Conservation (phyloP, 2,888 invertebrate species). For the Drosophila meridiana region DNA sequence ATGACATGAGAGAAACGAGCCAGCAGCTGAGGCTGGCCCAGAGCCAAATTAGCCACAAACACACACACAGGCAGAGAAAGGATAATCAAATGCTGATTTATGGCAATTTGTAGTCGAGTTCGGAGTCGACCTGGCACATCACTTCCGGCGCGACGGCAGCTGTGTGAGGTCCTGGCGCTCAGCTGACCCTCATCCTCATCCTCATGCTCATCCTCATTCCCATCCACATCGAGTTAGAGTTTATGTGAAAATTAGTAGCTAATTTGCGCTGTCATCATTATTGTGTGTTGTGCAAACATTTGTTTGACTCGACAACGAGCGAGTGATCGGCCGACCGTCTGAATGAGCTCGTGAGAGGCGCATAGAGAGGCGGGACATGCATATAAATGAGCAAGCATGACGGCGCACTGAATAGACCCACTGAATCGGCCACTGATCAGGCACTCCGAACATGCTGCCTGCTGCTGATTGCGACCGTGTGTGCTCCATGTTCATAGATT, state of each 20-base stretch:
- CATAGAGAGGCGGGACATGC: constrained; percentile 36
- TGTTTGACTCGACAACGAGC: constrained; percentile 56
- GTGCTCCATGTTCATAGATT: constrained; percentile 33
- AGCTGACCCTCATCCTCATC: constrained; percentile 47
- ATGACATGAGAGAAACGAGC: constrained; percentile 43
- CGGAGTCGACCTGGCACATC: constrained; percentile 26
- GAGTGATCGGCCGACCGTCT: neutral
- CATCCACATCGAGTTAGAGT: constrained; percentile 28
- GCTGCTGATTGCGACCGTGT: constrained; percentile 4
- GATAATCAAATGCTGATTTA: constrained; percentile 81
- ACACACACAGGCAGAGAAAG: constrained; percentile 34
- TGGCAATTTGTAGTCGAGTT: constrained; percentile 64
- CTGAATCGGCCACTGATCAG: constrained; percentile 9
- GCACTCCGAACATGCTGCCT: constrained; percentile 4
- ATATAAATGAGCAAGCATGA: constrained; percentile 54
- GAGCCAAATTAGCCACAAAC: constrained; percentile 25
- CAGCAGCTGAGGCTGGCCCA: neutral
- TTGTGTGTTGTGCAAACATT: constrained; percentile 80
- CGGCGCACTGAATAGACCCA: constrained; percentile 26
- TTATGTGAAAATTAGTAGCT: constrained; percentile 75
- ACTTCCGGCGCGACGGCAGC: constrained; percentile 71
- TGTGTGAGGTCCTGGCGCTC: constrained; percentile 76
- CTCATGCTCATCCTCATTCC: constrained; percentile 37
- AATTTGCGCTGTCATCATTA: constrained; percentile 81
- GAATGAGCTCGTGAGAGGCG: constrained; percentile 10